Percentiles rank a stretch among this genome's conserved stretches.
Conservation (phyloP, 1,140 invertebrate genomes). For the Delia radicum region DNA sequence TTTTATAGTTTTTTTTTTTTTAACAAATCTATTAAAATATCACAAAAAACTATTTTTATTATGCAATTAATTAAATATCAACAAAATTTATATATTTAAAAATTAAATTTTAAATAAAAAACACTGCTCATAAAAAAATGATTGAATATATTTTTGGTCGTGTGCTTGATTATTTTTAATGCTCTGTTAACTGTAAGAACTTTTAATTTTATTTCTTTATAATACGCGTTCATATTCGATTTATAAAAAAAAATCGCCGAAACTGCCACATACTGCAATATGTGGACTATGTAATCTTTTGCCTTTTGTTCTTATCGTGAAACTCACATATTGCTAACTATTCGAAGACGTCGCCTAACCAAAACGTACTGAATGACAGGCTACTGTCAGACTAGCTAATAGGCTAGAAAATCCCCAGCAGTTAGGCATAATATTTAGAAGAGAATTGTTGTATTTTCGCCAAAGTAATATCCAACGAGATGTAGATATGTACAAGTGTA, state of each 20-base stretch:
- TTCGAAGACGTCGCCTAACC: conserved; percentile 16
- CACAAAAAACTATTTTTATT: conserved; percentile 7
- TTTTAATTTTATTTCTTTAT: not conserved
- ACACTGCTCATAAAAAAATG: not conserved
- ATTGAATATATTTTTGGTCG: not conserved
- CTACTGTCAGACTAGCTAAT: conserved; percentile 5
- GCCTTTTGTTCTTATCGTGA: not conserved
- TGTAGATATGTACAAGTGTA: not conserved
- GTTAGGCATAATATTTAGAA: not conserved
- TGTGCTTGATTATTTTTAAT: not conserved
- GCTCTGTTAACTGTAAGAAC: not conserved
- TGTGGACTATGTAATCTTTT: conserved; percentile 6
- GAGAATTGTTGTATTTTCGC: not conserved
- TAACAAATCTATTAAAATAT: no score
- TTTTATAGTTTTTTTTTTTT: not conserved
- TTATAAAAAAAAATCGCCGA: no score
- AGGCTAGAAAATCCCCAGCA: conserved; percentile 12
- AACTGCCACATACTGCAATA: no score
- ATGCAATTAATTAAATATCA: conserved; percentile 7
- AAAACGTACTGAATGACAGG: conserved; percentile 10
- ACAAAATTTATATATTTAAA: not conserved
- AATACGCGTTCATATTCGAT: no score
- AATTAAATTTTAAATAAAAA: not conserved
- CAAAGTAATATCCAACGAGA: conserved; percentile 7
- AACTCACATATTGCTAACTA: conserved; percentile 13